Percentiles rank a stretch among this genome's conserved stretches.
Conservation (phyloP, 2,797 vertebrate genomes). For the Hafferia zeledoni region DNA sequence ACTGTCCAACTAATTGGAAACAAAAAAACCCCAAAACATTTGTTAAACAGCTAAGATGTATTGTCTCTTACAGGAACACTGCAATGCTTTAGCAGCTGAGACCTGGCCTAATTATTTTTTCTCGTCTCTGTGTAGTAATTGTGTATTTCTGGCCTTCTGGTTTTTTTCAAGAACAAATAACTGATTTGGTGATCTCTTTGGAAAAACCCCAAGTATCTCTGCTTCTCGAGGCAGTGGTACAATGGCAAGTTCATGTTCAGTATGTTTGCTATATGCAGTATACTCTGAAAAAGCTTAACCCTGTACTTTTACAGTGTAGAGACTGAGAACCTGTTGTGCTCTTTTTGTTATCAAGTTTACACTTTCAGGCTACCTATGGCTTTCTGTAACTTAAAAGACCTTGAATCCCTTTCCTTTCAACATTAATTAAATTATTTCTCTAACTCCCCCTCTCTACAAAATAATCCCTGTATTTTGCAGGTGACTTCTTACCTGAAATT, state of each 20-base stretch:
- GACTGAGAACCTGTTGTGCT: neutral
- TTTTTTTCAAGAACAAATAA: neutral
- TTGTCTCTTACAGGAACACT: neutral
- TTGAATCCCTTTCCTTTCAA: neutral
- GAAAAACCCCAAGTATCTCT: neutral
- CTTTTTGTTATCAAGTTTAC: neutral
- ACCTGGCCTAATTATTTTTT: neutral
- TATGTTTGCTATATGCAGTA: neutral
- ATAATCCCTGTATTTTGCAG: neutral
- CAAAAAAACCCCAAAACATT: neutral
- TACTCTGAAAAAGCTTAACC: neutral
- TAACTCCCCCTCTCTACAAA: neutral
- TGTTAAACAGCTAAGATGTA: neutral
- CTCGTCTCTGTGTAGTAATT: constrained; percentile 10
- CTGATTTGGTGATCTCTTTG: neutral
- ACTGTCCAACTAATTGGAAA: neutral
- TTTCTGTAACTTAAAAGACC: neutral
- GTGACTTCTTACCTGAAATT: neutral
- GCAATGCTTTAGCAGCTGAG: neutral
- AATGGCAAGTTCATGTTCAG: neutral
- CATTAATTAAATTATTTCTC: neutral
- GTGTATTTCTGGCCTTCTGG: constrained; percentile 30
- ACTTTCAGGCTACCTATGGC: neutral
- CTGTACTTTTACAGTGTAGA: neutral
- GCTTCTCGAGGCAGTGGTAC: constrained; percentile 11